Evolutionary conservation across 35 echinoderm and acorn worm genomes (phyloP), one percentile per base, ranked within the genome.

Genomic region (Holothuria glaberrima): DNA sequence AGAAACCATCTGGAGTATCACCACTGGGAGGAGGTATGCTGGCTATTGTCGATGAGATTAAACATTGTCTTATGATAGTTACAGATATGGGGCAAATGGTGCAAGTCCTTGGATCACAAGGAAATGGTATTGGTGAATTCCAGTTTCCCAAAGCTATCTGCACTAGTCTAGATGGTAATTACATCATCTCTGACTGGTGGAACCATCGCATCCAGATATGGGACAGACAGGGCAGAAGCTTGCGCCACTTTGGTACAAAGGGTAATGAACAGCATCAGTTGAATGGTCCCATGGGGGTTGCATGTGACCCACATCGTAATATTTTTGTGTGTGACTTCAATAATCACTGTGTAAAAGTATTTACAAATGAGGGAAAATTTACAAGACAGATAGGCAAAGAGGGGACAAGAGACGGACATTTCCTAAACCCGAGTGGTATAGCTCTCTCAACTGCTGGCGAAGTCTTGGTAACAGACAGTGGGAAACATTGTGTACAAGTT

Each of bases 241-340:
- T 98, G 26, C 46, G 71, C n/a, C 86, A 94, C 58, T 95, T 98
- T 91, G 96, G 96, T 6, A 79, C 87, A 3, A 67, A 83, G 45
- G 96, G 96, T 31, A 61, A 63, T 21, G 70, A 58, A 3, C 34
- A 68, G 31, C 30, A 63, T 12, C 41, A 93, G 48, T 68, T 98
- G 6, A 90, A 93, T 70, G 83, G 91, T 1, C 96, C 96, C 7
- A 30, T 92, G 63, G 96, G 96, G 38, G 68, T 98, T 17, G 88
- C 78, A 7, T 91, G 88, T 92, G 96, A 98, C 54, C 31, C 26
- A 19, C 46, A 54, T 21, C 88, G 92, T n/a, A 94, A 98, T 78
- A 89, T 98, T 52, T 98, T 92, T 88, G 93, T 98, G 7, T 98
- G 96, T 60, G 96, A 98, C 68, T 92, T 89, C 67, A 94, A 91